Base-by-base conservation (phyloP, 2,113 vertebrate genomes). In the Poeciliopsis turrubarensis region DNA sequence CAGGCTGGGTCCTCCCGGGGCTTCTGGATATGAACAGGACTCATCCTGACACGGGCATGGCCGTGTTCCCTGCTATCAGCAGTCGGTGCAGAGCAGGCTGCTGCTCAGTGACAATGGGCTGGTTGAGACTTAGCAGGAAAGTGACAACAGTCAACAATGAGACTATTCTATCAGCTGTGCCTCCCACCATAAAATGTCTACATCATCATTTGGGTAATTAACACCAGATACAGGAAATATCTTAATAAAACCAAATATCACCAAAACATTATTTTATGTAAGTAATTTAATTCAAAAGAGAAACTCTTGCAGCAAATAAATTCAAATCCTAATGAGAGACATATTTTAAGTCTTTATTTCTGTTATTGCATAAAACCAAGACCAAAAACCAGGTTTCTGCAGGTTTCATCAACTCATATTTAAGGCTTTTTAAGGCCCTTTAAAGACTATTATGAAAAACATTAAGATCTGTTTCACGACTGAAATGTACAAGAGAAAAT, bases 11-110 rank as follows among this genome's bases (percentile, higher is more conserved):
- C 88, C 78, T 90, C 86, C 77, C 80, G 79, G 80, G 83, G 73
- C 30, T 13, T 22, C 1, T 72, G 73, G 89, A 90, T 92, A 91
- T 37, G 91, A 92, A 82, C 86, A 68, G 77, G 86, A 83, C 87
- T 89, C 80, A 83, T 82, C 85, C 78, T 88, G 86, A 91, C 89
- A 89, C 82, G 83, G 44, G 73, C 71, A 86, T 83, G 88, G 81
- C 80, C 78, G 30, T 85, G 86, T 87, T 91, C 75, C 81, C 89
- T 64, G 84, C 90, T 89, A 92, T 92, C 91, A 66, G 32, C 0
- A 65, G 73, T 86, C 88, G 85, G 47, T 79, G 88, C 68, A 44
- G 82, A 68, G 90, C 83, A 86, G 85, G 85, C 91, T 82, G 85
- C 84, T 47, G 77, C 85, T 92, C 79, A 66, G 66, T 84, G 86